Conservation (phyloP, 2,113 vertebrate species). For the Trachemys scripta region DNA sequence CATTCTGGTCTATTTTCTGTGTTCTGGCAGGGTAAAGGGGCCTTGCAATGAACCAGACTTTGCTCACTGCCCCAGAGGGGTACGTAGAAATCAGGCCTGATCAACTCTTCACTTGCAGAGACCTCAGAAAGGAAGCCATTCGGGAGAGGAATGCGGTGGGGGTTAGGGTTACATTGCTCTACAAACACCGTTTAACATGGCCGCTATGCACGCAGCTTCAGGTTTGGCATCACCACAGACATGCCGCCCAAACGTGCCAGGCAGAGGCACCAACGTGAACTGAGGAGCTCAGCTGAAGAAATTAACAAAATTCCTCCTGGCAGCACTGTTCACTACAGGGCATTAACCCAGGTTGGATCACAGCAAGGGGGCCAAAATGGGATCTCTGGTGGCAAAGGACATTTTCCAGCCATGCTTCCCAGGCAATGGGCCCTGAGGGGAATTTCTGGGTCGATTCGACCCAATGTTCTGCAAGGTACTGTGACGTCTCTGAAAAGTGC, state of each 20-base stretch:
- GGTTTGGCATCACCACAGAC: neutral
- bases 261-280: neutral
- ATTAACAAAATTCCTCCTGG: neutral
- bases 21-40: no score
- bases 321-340: neutral
- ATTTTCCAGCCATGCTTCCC: neutral
- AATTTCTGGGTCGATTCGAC: slow-evolving; percentile 1
- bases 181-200: neutral
- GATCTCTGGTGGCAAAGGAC: neutral
- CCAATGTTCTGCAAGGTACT: slow-evolving; percentile 5
- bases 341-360: neutral
- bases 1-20: no score
- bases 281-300: neutral
- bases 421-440: neutral
- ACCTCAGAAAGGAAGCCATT: no score
- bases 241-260: neutral
- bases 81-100: no score
- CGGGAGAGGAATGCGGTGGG: no score
- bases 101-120: no score
- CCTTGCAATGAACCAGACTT: no score
- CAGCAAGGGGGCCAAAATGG: neutral
- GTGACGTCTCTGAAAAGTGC: slow-evolving; percentile 5
- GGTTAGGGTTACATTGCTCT: no score
- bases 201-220: neutral
- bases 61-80: no score